Percentiles rank a stretch among this genome's conserved stretches.
Evolutionary conservation across 2,888 invertebrate genomes (phyloP).

Genomic region (Ormyrus labotus): DNA sequence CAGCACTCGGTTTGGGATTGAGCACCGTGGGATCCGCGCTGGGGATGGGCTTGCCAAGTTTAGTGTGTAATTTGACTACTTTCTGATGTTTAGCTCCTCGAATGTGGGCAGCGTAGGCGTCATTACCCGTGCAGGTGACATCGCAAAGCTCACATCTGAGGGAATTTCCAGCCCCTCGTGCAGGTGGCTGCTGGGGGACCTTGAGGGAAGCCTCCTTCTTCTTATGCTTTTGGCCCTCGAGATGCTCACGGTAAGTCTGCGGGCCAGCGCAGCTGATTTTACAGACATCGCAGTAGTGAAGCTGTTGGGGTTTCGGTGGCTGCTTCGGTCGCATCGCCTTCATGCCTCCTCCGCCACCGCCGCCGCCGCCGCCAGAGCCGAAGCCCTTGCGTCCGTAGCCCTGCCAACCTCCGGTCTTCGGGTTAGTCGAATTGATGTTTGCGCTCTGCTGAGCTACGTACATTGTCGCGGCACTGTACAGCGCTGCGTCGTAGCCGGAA

Average conservation of each 20-base stretch:
- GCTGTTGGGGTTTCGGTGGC: conserved; percentile 92
- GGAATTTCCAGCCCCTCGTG: conserved; percentile 81
- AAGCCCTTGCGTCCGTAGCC: conserved; percentile 79
- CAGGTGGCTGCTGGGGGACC: conserved; percentile 78
- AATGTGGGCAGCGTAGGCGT: conserved; percentile 98
- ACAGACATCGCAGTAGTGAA: conserved; percentile 99
- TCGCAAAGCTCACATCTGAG: conserved; percentile 98
- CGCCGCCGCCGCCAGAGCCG: conserved; percentile 74
- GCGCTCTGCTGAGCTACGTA: conserved; percentile 88
- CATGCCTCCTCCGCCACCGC: conserved; percentile 78
- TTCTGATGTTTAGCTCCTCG: conserved; percentile 99
- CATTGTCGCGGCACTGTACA: conserved; percentile 96
- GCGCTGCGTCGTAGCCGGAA: conserved; percentile 95
- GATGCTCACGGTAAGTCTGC: conserved; percentile 95
- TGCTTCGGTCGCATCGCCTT: conserved; percentile 85
- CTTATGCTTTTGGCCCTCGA: conserved; percentile 99
- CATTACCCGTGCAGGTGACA: conserved; percentile 98
- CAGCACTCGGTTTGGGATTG: conserved; percentile 72
- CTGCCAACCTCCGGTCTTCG: conserved; percentile 79
- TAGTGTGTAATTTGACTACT: conserved; percentile 96
- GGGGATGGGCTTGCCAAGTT: conserved; percentile 98
- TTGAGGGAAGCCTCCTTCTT: conserved; percentile 95
- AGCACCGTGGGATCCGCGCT: conserved; percentile 95
- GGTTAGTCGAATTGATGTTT: conserved; percentile 76
- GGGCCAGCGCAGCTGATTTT: conserved; percentile 98